A percentile compares a stretch with the other conserved stretches of the same genome.
Evolutionary conservation across 2,113 vertebrate species (phyloP).

Genomic region (Sinocyclocheilus rhinocerous): DNA sequence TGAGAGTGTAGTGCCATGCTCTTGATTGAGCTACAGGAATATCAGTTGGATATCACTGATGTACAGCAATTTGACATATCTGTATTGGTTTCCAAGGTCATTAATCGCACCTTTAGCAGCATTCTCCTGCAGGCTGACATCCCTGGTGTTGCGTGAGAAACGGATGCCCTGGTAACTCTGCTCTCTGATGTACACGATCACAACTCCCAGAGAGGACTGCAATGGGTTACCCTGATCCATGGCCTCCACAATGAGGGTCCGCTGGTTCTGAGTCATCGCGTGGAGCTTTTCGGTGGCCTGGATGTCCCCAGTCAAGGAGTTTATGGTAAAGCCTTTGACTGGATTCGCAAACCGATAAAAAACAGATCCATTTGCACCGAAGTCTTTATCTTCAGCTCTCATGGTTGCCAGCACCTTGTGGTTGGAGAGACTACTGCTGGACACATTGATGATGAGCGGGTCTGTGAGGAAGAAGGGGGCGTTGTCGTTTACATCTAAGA

Average conservation of each 20-base stretch:
- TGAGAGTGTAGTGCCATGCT: background rate
- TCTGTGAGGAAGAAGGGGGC: constrained; percentile 87
- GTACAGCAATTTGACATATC: background rate
- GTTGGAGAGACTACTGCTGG: constrained; percentile 74
- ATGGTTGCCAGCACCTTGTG: constrained; percentile 88
- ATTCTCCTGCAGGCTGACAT: constrained; percentile 87
- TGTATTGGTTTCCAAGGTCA: constrained; percentile 63
- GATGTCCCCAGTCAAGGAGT: constrained; percentile 92
- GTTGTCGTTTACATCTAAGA: constrained; percentile 92
- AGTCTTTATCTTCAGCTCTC: constrained; percentile 92
- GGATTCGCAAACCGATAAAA: constrained; percentile 88
- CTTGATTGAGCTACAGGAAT: background rate
- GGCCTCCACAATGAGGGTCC: constrained; percentile 90
- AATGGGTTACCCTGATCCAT: constrained; percentile 91
- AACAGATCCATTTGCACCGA: constrained; percentile 94
- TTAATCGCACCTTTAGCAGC: constrained; percentile 80
- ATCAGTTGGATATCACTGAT: background rate
- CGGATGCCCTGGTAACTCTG: constrained; percentile 84
- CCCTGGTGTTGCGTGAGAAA: constrained; percentile 82
- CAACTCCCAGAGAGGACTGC: constrained; percentile 88
- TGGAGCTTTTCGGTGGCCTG: constrained; percentile 82
- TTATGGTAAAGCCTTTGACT: constrained; percentile 84
- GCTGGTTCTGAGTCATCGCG: constrained; percentile 78
- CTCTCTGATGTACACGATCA: constrained; percentile 87
- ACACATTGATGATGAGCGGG: constrained; percentile 83